Conservation (phyloP, 2,113 vertebrate genomes). For the Atrichornis clamosus region DNA sequence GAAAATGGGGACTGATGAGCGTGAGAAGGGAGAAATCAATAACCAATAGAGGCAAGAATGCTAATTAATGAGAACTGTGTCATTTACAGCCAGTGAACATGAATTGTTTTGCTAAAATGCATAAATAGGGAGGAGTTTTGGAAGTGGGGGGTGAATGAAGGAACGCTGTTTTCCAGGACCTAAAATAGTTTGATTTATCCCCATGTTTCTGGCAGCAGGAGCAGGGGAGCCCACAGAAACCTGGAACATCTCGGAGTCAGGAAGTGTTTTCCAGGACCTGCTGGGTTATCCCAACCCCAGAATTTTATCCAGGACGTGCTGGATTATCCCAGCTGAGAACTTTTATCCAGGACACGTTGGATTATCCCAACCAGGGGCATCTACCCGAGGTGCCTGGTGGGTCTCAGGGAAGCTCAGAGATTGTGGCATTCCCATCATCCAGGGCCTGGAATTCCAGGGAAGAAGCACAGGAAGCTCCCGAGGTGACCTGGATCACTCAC, state of each 20-base stretch:
- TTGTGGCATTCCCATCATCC: not conserved
- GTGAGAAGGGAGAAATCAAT: not conserved
- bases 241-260: not conserved
- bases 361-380: not conserved
- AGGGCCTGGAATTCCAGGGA: not conserved
- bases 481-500: not conserved
- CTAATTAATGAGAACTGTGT: not conserved
- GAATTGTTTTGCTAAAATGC: not conserved
- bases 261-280: not conserved
- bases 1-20: not conserved
- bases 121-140: not conserved
- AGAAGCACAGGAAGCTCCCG: not conserved
- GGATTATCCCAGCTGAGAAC: too few relatives aligned
- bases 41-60: not conserved
- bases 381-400: not conserved
- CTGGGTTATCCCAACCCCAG: not conserved
- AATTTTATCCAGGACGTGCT: too few relatives aligned
- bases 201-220: not conserved
- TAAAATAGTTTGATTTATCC: not conserved
- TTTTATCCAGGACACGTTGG: too few relatives aligned
- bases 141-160: not conserved
- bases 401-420: too few relatives aligned
- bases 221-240: not conserved
- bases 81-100: rapidly evolving
- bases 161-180: not conserved